Percentiles rank a stretch among this genome's conserved stretches.
phyloP scores from a whole-genome alignment of 2,888 invertebrate genomes.

The Macaria notata region DNA sequence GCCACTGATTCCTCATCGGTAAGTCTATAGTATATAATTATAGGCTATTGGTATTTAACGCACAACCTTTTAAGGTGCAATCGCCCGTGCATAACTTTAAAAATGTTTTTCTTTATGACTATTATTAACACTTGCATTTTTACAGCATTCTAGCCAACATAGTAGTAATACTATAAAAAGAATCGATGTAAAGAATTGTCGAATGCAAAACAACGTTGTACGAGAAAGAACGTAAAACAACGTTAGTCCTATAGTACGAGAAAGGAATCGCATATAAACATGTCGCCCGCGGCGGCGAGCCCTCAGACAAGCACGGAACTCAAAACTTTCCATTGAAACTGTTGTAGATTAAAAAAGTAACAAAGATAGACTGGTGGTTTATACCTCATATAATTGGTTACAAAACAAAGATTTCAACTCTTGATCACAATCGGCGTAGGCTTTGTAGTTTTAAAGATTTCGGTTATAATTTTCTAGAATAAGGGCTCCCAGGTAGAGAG shows the following conservation, averaged over 20 bases:
- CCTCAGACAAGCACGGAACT: constrained; percentile 76
- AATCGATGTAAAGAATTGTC: constrained; percentile 79
- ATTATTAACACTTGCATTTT: constrained; percentile 83
- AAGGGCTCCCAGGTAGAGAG: no score
- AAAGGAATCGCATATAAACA: constrained; percentile 75
- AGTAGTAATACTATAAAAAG: constrained; percentile 82
- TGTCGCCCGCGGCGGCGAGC: constrained; percentile 69
- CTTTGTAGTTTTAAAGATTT: no score
- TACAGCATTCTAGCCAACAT: constrained; percentile 83
- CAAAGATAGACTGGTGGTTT: no score
- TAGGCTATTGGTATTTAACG: no score
- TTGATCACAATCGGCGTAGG: no score
- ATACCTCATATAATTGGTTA: no score
- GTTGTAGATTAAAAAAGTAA: no score
- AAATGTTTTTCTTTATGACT: constrained; percentile 70
- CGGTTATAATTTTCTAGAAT: no score
- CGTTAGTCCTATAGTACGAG: constrained; percentile 76
- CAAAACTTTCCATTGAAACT: constrained; percentile 31
- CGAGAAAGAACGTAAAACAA: no score
- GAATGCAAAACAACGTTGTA: constrained; percentile 79
- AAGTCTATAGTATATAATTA: constrained; percentile 4
- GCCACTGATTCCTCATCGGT: constrained; percentile 69
- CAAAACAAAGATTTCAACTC: no score
- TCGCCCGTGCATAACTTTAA: constrained; percentile 57
- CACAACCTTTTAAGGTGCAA: no score